A percentile compares a stretch with the other conserved stretches of the same genome.
phyloP scores from a whole-genome alignment of 2,797 vertebrate species.

The Sciaenops ocellatus region DNA sequence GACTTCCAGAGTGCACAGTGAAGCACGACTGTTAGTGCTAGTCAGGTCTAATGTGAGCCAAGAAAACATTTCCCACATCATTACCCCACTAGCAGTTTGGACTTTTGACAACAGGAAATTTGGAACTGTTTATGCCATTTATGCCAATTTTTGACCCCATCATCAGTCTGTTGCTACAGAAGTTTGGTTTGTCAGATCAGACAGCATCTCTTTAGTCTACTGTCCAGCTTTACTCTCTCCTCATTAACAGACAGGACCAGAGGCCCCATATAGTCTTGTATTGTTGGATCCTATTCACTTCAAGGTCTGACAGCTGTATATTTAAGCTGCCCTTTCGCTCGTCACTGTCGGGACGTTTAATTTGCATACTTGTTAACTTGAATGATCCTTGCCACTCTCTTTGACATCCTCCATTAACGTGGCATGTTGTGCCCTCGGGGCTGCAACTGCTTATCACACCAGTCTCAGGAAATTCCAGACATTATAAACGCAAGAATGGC shows the following conservation, averaged over 20 bases:
- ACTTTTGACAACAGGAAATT: slow-evolving; percentile 28
- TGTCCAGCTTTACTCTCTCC: slow-evolving; percentile 10
- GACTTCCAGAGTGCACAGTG: slow-evolving; percentile 27
- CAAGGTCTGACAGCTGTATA: slow-evolving; percentile 44
- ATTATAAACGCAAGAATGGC: slow-evolving; percentile 18
- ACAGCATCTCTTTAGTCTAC: background rate
- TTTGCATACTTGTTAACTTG: slow-evolving; percentile 44
- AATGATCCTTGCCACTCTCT: slow-evolving; percentile 34
- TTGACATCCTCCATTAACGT: slow-evolving; percentile 38
- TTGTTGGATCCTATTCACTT: slow-evolving; percentile 22
- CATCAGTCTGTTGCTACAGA: slow-evolving; percentile 17
- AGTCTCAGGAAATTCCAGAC: slow-evolving; percentile 44
- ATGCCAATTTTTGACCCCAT: slow-evolving; percentile 19
- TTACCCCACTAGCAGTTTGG: slow-evolving; percentile 43
- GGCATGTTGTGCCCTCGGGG: slow-evolving; percentile 45
- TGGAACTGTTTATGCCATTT: slow-evolving; percentile 29
- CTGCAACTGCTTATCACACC: slow-evolving; percentile 48
- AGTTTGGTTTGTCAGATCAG: slow-evolving; percentile 1
- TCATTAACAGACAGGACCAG: slow-evolving; percentile 21
- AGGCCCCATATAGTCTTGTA: background rate
- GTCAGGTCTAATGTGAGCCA: slow-evolving; percentile 41
- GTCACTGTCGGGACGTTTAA: slow-evolving; percentile 44
- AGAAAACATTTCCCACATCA: slow-evolving; percentile 65
- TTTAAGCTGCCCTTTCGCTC: slow-evolving; percentile 37
- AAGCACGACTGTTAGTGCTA: slow-evolving; percentile 41